Evolutionary conservation across 2,797 vertebrate species (phyloP).

Genomic region (Australoheros facetus): DNA sequence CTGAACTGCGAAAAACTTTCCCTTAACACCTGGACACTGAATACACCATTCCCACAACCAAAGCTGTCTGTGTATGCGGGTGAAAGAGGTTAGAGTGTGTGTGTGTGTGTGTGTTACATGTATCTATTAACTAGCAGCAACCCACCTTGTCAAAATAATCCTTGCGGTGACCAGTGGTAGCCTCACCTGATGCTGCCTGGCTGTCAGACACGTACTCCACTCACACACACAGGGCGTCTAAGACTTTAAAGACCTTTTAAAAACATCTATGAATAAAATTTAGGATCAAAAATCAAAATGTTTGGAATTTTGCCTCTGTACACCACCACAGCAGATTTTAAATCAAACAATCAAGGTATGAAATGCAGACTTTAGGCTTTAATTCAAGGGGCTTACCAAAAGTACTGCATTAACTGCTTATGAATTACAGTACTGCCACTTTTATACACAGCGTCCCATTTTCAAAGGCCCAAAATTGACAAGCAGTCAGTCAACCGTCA

Average conservation of each 20-base stretch:
- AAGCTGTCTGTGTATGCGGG: constrained; percentile 31
- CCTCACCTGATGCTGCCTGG: constrained; percentile 33
- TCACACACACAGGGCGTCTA: neutral
- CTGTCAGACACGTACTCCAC: constrained; percentile 13
- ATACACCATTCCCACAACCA: constrained; percentile 13
- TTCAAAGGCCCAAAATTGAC: fast-evolving
- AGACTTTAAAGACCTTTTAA: neutral
- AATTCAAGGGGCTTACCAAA: neutral
- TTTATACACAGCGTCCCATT: neutral
- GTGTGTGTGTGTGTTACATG: constrained; percentile 59
- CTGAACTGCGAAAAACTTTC: constrained; percentile 54
- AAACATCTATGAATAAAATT: neutral
- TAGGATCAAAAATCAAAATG: neutral
- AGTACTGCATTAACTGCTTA: neutral
- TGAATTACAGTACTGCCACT: neutral
- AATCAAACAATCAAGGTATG: neutral
- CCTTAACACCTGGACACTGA: constrained; percentile 64
- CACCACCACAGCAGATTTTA: fast-evolving
- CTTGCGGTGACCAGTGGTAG: constrained; percentile 51
- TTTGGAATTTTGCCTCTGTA: neutral
- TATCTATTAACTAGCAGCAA: constrained; percentile 63
- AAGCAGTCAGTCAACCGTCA: neutral
- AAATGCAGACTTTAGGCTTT: neutral
- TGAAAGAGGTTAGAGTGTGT: constrained; percentile 41
- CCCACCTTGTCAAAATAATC: constrained; percentile 64